phyloP scores from a whole-genome alignment of 1,140 invertebrate species.

The Pinna nobilis region DNA sequence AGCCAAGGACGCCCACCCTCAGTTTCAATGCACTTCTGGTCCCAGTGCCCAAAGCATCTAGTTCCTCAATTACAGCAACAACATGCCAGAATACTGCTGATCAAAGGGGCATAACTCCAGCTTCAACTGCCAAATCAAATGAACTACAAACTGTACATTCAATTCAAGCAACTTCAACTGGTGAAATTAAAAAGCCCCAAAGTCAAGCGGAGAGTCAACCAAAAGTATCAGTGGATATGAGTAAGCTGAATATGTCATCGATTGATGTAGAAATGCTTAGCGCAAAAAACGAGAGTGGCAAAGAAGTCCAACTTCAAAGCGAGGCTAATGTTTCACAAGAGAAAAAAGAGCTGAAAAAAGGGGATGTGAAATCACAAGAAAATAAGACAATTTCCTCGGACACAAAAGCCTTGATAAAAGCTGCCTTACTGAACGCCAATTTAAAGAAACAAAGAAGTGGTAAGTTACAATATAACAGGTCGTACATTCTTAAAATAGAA shows the following conservation, averaged over 20 bases:
- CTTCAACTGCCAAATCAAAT: constrained; percentile 12
- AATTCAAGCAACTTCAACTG: not conserved
- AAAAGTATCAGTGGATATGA: constrained; percentile 46
- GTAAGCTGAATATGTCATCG: constrained; percentile 40
- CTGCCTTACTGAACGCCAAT: constrained; percentile 62
- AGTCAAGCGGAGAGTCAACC: not conserved
- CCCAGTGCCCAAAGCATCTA: constrained; percentile 57
- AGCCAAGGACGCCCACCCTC: constrained; percentile 55
- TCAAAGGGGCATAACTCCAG: not conserved
- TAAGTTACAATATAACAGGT: constrained; percentile 24
- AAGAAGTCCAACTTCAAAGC: not conserved
- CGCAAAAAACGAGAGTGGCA: constrained; percentile 52
- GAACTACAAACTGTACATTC: not conserved
- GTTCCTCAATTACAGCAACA: not conserved
- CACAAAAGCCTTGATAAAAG: constrained; percentile 68
- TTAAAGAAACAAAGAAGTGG: constrained; percentile 60
- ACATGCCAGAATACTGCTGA: not conserved
- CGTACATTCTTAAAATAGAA: not conserved
- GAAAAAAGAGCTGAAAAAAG: constrained; percentile 23
- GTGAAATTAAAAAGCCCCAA: constrained; percentile 16
- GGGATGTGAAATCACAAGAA: constrained; percentile 22
- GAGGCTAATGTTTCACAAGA: constrained; percentile 32
- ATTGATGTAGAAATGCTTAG: constrained; percentile 71
- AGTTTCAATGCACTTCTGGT: constrained; percentile 62
- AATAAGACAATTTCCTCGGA: constrained; percentile 65